Conservation (phyloP, 2,113 vertebrate genomes). For the Calypte anna region DNA sequence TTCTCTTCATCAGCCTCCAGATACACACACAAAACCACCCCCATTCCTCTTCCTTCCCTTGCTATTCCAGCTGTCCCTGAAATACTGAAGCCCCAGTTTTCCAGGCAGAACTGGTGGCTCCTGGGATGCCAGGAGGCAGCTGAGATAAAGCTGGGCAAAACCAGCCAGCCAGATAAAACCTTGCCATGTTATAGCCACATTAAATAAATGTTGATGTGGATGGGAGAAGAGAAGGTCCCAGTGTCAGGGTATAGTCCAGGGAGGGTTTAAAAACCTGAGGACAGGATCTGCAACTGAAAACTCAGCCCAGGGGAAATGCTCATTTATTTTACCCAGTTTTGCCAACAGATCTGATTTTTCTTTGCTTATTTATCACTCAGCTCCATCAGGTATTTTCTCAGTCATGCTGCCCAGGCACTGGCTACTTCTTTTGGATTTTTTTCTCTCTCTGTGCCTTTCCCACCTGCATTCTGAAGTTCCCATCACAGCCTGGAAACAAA, state of each 20-base stretch:
- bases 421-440: rapidly evolving
- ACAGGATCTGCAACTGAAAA: neutral
- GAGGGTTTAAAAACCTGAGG: neutral
- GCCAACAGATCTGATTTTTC: neutral
- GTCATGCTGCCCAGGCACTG: neutral
- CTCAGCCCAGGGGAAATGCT: neutral
- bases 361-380: neutral
- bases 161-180: neutral
- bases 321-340: neutral
- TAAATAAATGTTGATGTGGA: neutral
- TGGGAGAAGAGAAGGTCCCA: neutral
- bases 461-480: neutral
- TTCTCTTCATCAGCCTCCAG: neutral
- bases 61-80: neutral
- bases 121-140: neutral
- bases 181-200: neutral
- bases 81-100: neutral
- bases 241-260: neutral
- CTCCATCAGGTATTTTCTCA: neutral
- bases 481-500: neutral
- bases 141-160: neutral
- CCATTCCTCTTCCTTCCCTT: neutral
- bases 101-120: neutral
- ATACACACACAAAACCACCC: neutral
- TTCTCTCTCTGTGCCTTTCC: neutral